A percentile compares a stretch with the other conserved stretches of the same genome.
These are phyloP conservation scores for Eueremaeus valkanovi DNA, from an alignment of 2,888 invertebrate genomes.

Conservation along the genomic window DNA sequence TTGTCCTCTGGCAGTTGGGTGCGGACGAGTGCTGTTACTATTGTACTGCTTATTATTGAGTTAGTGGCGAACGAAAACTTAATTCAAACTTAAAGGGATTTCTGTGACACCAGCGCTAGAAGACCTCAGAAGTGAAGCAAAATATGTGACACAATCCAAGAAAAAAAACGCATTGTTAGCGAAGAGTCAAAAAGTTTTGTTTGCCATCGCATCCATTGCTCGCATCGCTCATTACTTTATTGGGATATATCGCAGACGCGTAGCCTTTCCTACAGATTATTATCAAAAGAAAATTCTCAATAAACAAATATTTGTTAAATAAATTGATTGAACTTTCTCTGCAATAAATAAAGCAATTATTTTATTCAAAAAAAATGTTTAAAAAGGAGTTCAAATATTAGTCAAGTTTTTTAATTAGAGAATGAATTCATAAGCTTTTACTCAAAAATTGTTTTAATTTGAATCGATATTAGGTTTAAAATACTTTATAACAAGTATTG, in stretches of 20 bases:
- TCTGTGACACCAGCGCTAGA: slow-evolving; percentile 8
- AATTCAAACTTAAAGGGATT: slow-evolving; percentile 26
- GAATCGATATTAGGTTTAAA: too few species aligned
- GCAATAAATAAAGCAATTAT: too few species aligned
- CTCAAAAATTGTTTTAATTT: too few species aligned
- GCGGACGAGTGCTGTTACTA: background rate
- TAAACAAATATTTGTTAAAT: too few species aligned
- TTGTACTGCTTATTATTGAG: slow-evolving; percentile 8
- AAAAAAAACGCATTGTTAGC: slow-evolving; percentile 30
- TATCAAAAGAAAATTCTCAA: too few species aligned
- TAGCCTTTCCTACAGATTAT: background rate
- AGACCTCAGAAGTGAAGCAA: background rate
- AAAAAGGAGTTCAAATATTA: too few species aligned
- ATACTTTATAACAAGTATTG: background rate
- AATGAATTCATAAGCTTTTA: too few species aligned
- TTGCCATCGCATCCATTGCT: background rate
- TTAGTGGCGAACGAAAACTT: slow-evolving; percentile 27
- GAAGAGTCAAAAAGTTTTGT: slow-evolving; percentile 10
- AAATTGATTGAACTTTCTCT: too few species aligned
- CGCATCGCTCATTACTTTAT: slow-evolving; percentile 1
- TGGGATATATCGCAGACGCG: slow-evolving; percentile 6
- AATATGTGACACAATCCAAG: slow-evolving; percentile 17
- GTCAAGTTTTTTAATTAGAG: too few species aligned
- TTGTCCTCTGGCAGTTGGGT: slow-evolving; percentile 24
- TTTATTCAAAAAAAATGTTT: too few species aligned